A percentile compares a stretch with the other conserved stretches of the same genome.
Conservation (phyloP, 2,888 invertebrate species). For the Drosophila cracens region DNA sequence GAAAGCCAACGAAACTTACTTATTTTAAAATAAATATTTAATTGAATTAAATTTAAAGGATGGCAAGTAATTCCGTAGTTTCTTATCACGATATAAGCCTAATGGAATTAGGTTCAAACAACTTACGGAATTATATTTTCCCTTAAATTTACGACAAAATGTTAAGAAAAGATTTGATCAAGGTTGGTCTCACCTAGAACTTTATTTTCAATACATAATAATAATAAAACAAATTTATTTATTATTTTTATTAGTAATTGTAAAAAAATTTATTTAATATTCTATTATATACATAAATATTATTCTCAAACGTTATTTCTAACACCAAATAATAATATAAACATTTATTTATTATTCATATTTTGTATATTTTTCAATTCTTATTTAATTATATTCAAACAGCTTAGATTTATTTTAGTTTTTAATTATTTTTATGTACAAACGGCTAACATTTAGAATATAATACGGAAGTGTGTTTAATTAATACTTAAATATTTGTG, state of each 20-base stretch:
- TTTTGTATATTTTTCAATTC: no score
- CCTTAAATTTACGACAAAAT: neutral
- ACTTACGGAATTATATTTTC: neutral
- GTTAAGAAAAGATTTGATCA: neutral
- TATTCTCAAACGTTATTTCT: no score
- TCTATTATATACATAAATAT: no score
- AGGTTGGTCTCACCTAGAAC: neutral
- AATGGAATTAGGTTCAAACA: neutral
- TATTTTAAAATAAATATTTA: neutral
- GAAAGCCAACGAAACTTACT: neutral
- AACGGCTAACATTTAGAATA: neutral
- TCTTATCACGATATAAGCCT: neutral
- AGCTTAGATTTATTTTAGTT: constrained; percentile 1
- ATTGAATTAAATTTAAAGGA: neutral
- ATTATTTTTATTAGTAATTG: no score
- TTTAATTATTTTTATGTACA: constrained; percentile 8
- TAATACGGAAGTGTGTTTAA: neutral
- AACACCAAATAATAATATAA: no score
- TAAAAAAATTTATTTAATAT: no score
- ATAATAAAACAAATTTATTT: no score
- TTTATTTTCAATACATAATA: no score
- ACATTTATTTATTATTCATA: no score
- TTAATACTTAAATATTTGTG: neutral
- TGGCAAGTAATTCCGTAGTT: neutral
- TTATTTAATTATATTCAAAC: neutral